A percentile compares a stretch with the other conserved stretches of the same genome.
Conservation (phyloP, 2,797 vertebrate genomes). For the Aplochiton taeniatus region DNA sequence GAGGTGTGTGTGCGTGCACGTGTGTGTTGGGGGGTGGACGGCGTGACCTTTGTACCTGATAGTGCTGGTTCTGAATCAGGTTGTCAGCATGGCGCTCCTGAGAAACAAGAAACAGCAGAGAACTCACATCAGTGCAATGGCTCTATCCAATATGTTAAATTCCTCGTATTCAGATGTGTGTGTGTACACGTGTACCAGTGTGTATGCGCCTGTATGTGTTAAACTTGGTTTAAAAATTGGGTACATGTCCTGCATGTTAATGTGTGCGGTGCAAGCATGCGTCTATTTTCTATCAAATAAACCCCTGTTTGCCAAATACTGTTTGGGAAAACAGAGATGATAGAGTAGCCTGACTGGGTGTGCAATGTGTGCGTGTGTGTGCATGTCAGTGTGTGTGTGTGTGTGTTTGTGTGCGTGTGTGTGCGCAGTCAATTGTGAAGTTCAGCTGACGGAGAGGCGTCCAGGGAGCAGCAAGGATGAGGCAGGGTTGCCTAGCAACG, state of each 20-base stretch:
- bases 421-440: background rate
- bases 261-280: too few relatives aligned
- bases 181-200: background rate
- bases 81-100: conserved; percentile 93
- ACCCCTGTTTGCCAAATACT: too few relatives aligned
- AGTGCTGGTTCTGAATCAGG: conserved; percentile 94
- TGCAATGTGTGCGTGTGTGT: conserved; percentile 2
- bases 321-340: too few relatives aligned
- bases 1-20: background rate
- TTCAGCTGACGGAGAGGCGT: conserved; percentile 24
- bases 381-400: background rate
- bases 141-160: background rate
- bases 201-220: background rate
- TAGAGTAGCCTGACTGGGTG: background rate
- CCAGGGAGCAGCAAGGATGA: conserved; percentile 33
- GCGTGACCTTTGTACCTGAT: conserved; percentile 79
- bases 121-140: conserved; percentile 19
- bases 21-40: background rate
- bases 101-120: conserved; percentile 37
- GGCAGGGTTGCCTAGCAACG: conserved; percentile 46
- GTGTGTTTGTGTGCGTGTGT: background rate
- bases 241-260: too few relatives aligned
- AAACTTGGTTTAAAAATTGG: too few relatives aligned
- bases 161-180: background rate
- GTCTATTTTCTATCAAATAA: too few relatives aligned